phyloP scores from a whole-genome alignment of 2,888 invertebrate genomes.

The Sminthurides aquaticus region DNA sequence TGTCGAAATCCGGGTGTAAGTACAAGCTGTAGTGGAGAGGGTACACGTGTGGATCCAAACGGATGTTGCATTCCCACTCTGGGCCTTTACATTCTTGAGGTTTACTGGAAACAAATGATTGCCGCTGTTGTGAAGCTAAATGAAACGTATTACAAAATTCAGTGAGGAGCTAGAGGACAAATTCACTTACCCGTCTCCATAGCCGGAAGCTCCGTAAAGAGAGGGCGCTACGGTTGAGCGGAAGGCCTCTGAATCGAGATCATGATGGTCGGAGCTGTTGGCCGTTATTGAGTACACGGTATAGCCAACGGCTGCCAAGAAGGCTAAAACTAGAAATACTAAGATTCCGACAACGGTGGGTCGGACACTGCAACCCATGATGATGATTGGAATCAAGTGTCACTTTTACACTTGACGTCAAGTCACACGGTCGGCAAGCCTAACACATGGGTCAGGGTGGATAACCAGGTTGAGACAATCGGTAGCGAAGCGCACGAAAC shows the following conservation, averaged over 20 bases:
- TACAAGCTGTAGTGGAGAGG: slow-evolving; percentile 63
- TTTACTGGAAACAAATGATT: not conserved
- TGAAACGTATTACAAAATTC: no score
- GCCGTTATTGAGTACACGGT: not conserved
- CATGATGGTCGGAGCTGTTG: not conserved
- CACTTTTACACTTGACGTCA: no score
- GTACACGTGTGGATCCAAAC: slow-evolving; percentile 55
- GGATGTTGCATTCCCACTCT: slow-evolving; percentile 46
- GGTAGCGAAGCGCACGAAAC: no score
- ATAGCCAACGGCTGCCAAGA: not conserved
- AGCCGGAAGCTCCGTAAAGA: not conserved
- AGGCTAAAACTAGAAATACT: not conserved
- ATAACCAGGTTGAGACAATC: no score
- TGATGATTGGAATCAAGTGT: not conserved
- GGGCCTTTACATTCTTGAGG: slow-evolving; percentile 25
- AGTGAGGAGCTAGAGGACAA: no score
- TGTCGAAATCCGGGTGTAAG: slow-evolving; percentile 58
- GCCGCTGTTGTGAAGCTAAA: no score
- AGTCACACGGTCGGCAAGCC: no score
- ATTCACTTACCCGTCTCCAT: not conserved
- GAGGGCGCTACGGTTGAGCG: not conserved
- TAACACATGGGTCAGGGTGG: no score
- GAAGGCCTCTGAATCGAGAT: not conserved
- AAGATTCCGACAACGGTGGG: not conserved
- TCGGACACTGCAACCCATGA: not conserved